Percentiles rank a stretch among this genome's conserved stretches.
phyloP scores from a whole-genome alignment of 1,140 invertebrate species.

The Drosophila aff. region DNA sequence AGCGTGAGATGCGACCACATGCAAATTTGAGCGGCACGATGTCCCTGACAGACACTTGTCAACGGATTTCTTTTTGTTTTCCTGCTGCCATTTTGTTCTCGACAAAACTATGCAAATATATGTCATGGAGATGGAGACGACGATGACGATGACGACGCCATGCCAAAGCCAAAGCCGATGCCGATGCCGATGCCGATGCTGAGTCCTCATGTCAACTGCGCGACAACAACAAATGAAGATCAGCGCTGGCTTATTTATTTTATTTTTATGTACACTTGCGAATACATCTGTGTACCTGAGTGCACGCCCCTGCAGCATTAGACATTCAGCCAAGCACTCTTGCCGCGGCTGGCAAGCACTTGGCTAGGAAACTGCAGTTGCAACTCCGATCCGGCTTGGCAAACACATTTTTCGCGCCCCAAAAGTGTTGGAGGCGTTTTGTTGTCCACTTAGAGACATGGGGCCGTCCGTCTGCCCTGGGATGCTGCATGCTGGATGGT shows the following conservation, averaged over 20 bases:
- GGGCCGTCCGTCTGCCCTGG: conserved; percentile 47
- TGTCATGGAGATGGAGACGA: conserved; percentile 65
- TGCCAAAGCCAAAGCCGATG: conserved; percentile 3
- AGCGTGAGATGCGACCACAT: conserved; percentile 79
- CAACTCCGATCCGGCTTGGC: conserved; percentile 61
- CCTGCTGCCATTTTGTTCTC: conserved; percentile 67
- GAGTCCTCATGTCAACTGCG: conserved; percentile 70
- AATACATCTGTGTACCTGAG: conserved; percentile 32
- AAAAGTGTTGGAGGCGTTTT: conserved; percentile 82
- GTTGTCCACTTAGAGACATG: conserved; percentile 80
- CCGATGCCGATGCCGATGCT: conserved; percentile 11
- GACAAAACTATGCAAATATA: conserved; percentile 79
- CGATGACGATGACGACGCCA: conserved; percentile 22
- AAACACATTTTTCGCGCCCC: conserved; percentile 81
- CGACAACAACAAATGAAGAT: conserved; percentile 83
- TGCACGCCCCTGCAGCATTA: conserved; percentile 54
- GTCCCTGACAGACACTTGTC: conserved; percentile 78
- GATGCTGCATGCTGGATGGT: conserved; percentile 31
- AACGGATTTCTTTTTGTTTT: conserved; percentile 61
- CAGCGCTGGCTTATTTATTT: conserved; percentile 78
- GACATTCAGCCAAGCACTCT: conserved; percentile 59
- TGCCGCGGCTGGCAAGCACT: conserved; percentile 54
- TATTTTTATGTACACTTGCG: conserved; percentile 63
- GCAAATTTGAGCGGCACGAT: conserved; percentile 71
- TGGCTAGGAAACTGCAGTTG: conserved; percentile 34